Evolutionary conservation across 2,113 vertebrate species (phyloP).

Genomic region (Pseudorectes ferrugineus): DNA sequence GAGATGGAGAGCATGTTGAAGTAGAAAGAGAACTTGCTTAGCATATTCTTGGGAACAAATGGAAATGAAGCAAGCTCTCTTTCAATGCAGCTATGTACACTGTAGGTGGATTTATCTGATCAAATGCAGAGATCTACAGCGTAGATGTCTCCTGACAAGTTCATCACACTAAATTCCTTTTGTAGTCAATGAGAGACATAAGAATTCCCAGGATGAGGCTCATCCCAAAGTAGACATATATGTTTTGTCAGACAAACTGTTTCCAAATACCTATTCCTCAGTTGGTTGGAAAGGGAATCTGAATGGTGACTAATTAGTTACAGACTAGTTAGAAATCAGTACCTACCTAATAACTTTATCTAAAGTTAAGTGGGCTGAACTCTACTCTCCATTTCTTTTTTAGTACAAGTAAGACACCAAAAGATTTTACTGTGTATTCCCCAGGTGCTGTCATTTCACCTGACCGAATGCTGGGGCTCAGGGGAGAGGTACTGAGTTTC

Average conservation of each 20-base stretch:
- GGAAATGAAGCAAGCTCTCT: slow-evolving; percentile 1
- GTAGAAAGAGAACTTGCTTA: not conserved
- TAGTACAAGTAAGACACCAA: not conserved
- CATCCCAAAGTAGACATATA: not conserved
- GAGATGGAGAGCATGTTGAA: not conserved
- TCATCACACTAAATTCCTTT: not conserved
- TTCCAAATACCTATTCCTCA: not conserved
- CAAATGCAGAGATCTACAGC: not conserved
- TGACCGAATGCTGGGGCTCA: not conserved
- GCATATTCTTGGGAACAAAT: not conserved
- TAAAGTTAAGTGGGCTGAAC: not conserved
- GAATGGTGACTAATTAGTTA: not conserved
- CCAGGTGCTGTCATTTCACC: not conserved
- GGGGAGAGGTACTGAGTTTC: not conserved
- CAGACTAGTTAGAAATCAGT: not conserved
- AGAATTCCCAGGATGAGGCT: slow-evolving; percentile 4
- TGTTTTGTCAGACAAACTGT: not conserved
- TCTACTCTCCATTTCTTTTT: not conserved
- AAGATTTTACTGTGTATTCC: not conserved
- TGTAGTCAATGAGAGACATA: not conserved
- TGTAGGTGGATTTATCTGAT: slow-evolving; percentile 53
- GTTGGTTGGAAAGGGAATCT: not conserved
- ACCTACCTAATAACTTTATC: not conserved
- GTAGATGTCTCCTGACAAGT: slow-evolving; percentile 31
- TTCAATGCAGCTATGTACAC: not conserved